Evolutionary conservation across 2,797 vertebrate genomes (phyloP), one percentile per base, ranked within the genome.

Genomic region (Myotis vivesi): DNA sequence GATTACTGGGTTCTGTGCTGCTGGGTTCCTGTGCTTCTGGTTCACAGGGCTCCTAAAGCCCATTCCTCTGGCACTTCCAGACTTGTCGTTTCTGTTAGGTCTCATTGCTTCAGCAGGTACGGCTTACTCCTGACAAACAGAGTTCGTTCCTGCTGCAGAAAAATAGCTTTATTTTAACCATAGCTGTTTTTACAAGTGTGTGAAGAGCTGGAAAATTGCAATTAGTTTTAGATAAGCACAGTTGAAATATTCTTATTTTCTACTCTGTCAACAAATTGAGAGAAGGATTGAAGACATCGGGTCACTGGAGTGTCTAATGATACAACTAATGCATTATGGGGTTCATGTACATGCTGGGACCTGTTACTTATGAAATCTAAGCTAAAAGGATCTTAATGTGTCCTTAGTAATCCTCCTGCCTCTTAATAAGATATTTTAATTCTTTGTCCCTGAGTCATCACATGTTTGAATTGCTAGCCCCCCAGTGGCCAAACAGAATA

Each of bases 191-290:
- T 92, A 92, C 66, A 92, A 88, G 28, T 57, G 85, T 89, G 53
- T 4, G 19, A 92, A 97, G 83, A 94, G n/a, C 83, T 96, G 89
- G 95, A 94, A 96, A 96, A 96, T 86, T 94, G 84, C 86, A 94
- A 91, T 97, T 97, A 94, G 92, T 94, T 95, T 96, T 76, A 95
- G 92, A 97, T 93, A 96, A 94, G 88, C 90, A 62, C 79, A 96
- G 86, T 33, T 87, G 92, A 96, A 95, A 96, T 96, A 93, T 84
- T 96, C 85, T 89, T 85, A 82, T 69, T 89, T 97, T 62, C 64
- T 92, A 41, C 30, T 49, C 82, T n/a, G 55, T 49, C 85, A 93
- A 23, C 86, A 96, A 92, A 95, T 95, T 89, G 84, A 87, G 80
- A 92, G 72, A 28, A 82, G 79, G 73, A 97, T 85, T 44, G 62